These are phyloP conservation scores for Drosophila helvetica DNA, from an alignment of 2,888 invertebrate species.

Conservation along the genomic window DNA sequence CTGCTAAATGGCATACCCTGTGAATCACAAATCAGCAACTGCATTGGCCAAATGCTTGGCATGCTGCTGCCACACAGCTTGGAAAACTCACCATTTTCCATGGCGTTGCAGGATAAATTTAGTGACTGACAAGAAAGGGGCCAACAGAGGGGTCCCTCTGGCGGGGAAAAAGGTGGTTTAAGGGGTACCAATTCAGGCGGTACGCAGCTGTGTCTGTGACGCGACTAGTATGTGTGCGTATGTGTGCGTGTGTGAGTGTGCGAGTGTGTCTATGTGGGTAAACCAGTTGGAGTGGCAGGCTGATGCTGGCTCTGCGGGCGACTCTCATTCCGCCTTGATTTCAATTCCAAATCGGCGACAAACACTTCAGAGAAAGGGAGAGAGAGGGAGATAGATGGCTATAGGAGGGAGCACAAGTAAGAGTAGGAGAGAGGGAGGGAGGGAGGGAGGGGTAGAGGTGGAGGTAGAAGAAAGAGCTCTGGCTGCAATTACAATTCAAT, in stretches of 20 bases:
- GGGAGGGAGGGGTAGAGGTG: slow-evolving; percentile 17
- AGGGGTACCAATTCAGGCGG: not conserved
- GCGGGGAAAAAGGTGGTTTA: not conserved
- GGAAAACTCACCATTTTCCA: slow-evolving; percentile 32
- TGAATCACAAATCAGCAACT: slow-evolving; percentile 48
- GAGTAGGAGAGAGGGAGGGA: not conserved
- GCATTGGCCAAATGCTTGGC: slow-evolving; percentile 54
- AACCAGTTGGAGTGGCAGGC: slow-evolving; percentile 65
- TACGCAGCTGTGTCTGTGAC: slow-evolving; percentile 15
- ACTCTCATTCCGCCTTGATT: slow-evolving; percentile 33
- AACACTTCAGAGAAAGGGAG: slow-evolving; percentile 18
- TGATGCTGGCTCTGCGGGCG: slow-evolving; percentile 34
- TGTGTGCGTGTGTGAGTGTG: slow-evolving; percentile 23
- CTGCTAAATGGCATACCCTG: slow-evolving; percentile 22
- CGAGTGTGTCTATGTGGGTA: slow-evolving; percentile 38
- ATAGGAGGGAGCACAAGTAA: no score
- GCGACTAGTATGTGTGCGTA: not conserved
- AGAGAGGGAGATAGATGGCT: not conserved
- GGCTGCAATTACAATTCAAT: slow-evolving; percentile 77
- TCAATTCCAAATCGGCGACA: slow-evolving; percentile 42
- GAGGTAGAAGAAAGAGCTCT: slow-evolving; percentile 13
- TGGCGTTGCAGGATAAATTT: not conserved
- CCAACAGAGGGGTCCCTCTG: not conserved
- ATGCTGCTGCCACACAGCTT: slow-evolving; percentile 40
- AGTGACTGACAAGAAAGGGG: not conserved